Evolutionary conservation across 2,888 invertebrate genomes (phyloP), one percentile per base, ranked within the genome.

Genomic region (Syrista parreyssii): DNA sequence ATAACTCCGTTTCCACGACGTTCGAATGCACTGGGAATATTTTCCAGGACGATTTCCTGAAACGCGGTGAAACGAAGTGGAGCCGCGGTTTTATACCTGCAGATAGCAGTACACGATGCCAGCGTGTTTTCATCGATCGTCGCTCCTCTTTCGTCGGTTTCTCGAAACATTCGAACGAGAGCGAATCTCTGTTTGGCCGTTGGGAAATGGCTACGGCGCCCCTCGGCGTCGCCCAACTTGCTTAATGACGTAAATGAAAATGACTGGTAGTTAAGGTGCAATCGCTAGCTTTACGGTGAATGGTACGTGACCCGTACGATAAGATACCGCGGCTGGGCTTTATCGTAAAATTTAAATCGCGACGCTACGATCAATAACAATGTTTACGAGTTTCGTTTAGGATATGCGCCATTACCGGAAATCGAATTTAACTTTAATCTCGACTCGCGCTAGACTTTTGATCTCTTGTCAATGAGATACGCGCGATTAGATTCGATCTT

Each of bases 171-270:
- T 80, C 80, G 79, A 79, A 75, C 78, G 79, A 80, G 82, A 78
- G 80, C 79, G 76, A 36, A 12, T 15, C 4, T 15, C 12, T 15
- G 40, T 15, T 15, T 40, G 15, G 40, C 6, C 15, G 40, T 0
- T 40, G 15, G 33, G 6, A 40, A 40, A 40, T 40, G 40, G 15
- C 40, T 15, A 0, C 40, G 40, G 69, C 74, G 76, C 34, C 73
- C 74, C 71, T 75, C 72, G 75, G 75, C 74, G 76, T 76, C 78
- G 74, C 9, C 76, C 80, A 75, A 76, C 80, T 79, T 79, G 77
- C 82, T 84, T 86, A 88, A 88, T 85, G 86, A 86, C 79, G 82
- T 83, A 85, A 86, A 88, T 86, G 86, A 86, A 83, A 84, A 85
- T 84, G 86, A 83, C 86, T 83, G 84, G 83, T 82, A 84, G 83